Evolutionary conservation across 2,113 vertebrate genomes (phyloP).

Genomic region (Callospermophilus lateralis): DNA sequence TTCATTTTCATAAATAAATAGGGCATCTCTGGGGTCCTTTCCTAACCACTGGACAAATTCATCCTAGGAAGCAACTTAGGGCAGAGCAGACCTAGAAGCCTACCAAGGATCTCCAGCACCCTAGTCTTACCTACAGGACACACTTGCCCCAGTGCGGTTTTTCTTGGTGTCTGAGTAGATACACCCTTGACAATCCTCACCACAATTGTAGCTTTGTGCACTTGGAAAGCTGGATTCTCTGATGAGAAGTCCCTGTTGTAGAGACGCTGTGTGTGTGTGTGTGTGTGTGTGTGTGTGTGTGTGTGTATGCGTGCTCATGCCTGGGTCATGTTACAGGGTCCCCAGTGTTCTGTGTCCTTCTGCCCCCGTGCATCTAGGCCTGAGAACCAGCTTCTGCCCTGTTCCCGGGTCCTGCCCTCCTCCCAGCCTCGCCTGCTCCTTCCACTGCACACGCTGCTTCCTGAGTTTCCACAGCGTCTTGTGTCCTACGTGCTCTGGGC

Average conservation of each 20-base stretch:
- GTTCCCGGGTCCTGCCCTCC: not conserved
- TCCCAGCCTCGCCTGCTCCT: not conserved
- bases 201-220: not conserved
- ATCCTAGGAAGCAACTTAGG: not conserved
- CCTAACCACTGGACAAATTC: not conserved
- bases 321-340: not conserved
- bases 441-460: not conserved
- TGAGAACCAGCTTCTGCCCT: fast-evolving
- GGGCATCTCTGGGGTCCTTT: not conserved
- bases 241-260: not conserved
- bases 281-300: not conserved
- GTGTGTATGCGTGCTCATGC: fast-evolving
- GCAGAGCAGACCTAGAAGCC: not conserved
- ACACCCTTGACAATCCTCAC: not conserved
- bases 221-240: not conserved
- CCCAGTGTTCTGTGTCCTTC: fast-evolving
- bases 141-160: not conserved
- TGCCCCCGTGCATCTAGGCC: not conserved
- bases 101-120: too few relatives aligned
- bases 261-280: not conserved
- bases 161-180: not conserved
- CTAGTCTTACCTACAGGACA: not conserved
- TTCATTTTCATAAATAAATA: not conserved
- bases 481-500: too few relatives aligned
- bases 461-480: fast-evolving